Evolutionary conservation across 2,797 vertebrate genomes (phyloP), one percentile per base, ranked within the genome.

Genomic region (Echiichthys vipera): DNA sequence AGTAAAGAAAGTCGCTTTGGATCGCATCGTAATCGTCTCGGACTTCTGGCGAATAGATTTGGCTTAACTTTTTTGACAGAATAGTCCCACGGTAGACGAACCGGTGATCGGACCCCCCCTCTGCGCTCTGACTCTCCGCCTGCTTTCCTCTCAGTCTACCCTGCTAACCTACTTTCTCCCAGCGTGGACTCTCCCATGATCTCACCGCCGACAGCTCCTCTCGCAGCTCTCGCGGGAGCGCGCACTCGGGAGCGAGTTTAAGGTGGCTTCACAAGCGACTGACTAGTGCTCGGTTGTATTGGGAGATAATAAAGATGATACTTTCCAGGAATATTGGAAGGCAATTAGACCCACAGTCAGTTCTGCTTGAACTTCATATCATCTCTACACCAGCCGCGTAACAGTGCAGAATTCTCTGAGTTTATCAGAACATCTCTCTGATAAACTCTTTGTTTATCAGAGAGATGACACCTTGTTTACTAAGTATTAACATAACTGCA

Each of bases 171-270:
- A 95, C 93, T 95, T 94, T 95, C 90, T 89, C 86, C 88, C 68
- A 92, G 93, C 94, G 88, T 94, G 94, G 93, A 94, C 93, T 93
- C 92, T 94, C 95, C 94, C 94, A 95, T 95, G 95, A 95, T 95
- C 93, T 92, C 91, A 90, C 89, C 63, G 87, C 81, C 85, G 80
- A 87, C 77, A 77, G 88, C 89, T 89, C 86, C 84, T 89, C 87
- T 72, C 75, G 15, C 74, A 81, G 84, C 68, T n/a, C 67, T 58
- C 89, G 79, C 92, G 93, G 89, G 88, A 12, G 71, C 91, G 94
- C 93, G 92, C 94, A 53, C 42, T 29, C 90, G 68, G 72, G 87
- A 77, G 76, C 90, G 92, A 76, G 88, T 74, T 93, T 94, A 94
- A 95, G 93, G 93, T 88, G 80, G 90, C 65, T 25, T 58, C 2